Conservation (phyloP, 2,797 vertebrate species). For the Hemibagrus guttatus region DNA sequence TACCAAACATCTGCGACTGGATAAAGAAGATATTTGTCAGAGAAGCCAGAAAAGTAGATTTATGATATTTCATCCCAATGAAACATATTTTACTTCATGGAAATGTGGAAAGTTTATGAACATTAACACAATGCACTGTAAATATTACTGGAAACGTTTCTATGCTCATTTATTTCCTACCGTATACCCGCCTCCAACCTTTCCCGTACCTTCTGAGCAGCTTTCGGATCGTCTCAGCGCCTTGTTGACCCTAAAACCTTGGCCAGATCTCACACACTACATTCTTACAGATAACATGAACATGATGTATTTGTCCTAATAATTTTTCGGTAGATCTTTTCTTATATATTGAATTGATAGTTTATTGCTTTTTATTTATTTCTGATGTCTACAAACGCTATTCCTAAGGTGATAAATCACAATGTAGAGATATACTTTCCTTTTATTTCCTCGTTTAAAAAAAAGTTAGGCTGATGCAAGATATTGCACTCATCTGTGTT, state of each 20-base stretch:
- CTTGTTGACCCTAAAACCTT: background rate
- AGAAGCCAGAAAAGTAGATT: background rate
- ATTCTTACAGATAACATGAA: background rate
- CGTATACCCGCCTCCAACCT: background rate
- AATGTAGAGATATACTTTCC: background rate
- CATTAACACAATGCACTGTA: background rate
- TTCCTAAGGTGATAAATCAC: background rate
- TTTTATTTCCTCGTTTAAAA: background rate
- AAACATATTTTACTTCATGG: background rate
- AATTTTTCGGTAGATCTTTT: background rate
- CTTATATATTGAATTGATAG: background rate
- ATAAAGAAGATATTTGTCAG: background rate
- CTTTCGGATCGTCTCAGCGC: background rate
- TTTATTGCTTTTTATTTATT: background rate
- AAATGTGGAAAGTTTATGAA: background rate
- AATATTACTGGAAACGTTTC: background rate
- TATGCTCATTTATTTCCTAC: too few species aligned
- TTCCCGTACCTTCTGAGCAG: background rate
- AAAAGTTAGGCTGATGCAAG: conserved; percentile 9
- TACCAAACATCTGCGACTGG: background rate
- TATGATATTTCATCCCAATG: background rate
- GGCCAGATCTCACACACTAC: conserved; percentile 8
- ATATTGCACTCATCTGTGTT: background rate
- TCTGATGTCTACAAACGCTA: background rate
- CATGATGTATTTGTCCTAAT: background rate